Conservation (phyloP, 2,888 invertebrate species). For the Dryobota labecula region DNA sequence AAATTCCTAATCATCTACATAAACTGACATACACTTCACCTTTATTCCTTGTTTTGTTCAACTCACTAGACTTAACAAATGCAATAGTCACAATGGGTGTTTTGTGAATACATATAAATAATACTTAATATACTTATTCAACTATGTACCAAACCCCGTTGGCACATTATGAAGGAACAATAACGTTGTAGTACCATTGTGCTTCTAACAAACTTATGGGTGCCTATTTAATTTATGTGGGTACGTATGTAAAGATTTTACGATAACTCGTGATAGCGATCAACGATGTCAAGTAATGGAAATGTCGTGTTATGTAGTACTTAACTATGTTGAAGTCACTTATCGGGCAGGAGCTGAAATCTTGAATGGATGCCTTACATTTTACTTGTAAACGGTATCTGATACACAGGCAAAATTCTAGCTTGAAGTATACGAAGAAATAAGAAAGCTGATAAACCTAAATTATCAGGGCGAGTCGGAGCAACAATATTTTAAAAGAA, state of each 20-base stretch:
- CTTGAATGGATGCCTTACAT: neutral
- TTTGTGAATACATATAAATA: constrained; percentile 34
- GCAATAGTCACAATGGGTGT: constrained; percentile 37
- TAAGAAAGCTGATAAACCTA: constrained; percentile 26
- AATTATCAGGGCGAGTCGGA: constrained; percentile 32
- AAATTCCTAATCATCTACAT: neutral
- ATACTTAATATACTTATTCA: constrained; percentile 15
- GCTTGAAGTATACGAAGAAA: constrained; percentile 8
- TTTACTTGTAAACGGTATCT: neutral
- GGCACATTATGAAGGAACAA: constrained; percentile 73
- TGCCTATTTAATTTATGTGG: constrained; percentile 21
- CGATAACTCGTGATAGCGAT: constrained; percentile 38
- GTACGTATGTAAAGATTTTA: constrained; percentile 32
- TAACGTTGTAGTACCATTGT: constrained; percentile 77
- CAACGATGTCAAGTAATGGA: constrained; percentile 40
- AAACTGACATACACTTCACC: neutral
- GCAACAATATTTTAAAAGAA: constrained; percentile 15
- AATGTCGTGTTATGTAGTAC: constrained; percentile 21
- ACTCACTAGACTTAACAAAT: constrained; percentile 4
- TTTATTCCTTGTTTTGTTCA: neutral
- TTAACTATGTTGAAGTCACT: constrained; percentile 7
- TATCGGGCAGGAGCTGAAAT: constrained; percentile 1
- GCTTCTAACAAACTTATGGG: constrained; percentile 54
- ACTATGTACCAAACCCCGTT: constrained; percentile 32
- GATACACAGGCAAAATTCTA: neutral